Base-by-base conservation (phyloP, 2,888 invertebrate species). In the Microctonus aethiopoides region DNA sequence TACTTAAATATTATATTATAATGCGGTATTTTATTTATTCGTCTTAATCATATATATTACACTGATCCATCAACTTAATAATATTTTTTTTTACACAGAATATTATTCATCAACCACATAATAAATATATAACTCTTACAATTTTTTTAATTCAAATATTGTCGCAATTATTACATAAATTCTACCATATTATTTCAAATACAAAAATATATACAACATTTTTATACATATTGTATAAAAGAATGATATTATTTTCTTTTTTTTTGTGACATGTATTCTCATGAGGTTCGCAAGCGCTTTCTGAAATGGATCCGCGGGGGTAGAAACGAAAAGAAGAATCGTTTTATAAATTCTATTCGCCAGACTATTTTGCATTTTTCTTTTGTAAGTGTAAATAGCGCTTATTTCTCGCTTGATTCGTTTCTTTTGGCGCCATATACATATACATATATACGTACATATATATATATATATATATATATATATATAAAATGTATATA, bases 321-420 rank as follows among this genome's bases (percentile, higher is more conserved):
- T 16, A 16, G n/a, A 29, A 3, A 3, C 20, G 11, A 57, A 46
- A 29, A 57, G 63, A 68, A 67, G 41, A 41, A 46, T 61, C 60
- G 54, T 54, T 66, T 60, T 61, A 65, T 52, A 70, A 66, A 70
- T 70, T 70, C 61, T 51, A 70, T 70, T 70, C 54, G 22, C 20
- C 24, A 51, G 32, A 9, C 57, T 46, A 16, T 63, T 70, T 70
- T 60, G 61, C 65, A 70, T 66, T 70, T 61, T 36, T 41, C 65
- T 24, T 41, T 60, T 70, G 41, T 70, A 54, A 22, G 62, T 39
- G 26, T 57, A 26, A 32, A 26, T n/a, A 54, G 41, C 66, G 60
- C 70, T 70, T 60, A 66, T 70, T 70, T 65, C 46, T 36, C 54
- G 5, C 32, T 51, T 20, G 68, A 63, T 63, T 68, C 57, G 46